Conservation (phyloP, 2,797 vertebrate species). For the Loriculus beryllinus region DNA sequence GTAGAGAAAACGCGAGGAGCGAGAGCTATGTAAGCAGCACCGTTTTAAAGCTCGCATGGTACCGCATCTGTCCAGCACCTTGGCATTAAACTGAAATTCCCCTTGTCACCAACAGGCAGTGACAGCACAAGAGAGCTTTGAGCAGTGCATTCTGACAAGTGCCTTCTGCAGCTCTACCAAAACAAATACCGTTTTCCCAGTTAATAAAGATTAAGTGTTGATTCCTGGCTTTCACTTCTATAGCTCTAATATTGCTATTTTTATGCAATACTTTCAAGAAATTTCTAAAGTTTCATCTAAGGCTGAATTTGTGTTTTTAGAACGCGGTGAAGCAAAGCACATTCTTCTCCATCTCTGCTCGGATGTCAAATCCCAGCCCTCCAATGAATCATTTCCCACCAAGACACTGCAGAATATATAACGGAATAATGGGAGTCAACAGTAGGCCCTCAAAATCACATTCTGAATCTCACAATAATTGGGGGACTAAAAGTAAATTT, state of each 20-base stretch:
- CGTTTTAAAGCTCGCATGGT: no score
- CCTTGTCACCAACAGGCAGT: not conserved
- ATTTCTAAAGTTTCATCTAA: not conserved
- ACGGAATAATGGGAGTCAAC: not conserved
- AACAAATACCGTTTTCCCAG: not conserved
- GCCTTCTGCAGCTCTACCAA: not conserved
- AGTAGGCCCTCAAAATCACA: not conserved
- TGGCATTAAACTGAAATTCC: not conserved
- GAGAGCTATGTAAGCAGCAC: no score
- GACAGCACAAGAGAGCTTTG: not conserved
- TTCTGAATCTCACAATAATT: not conserved
- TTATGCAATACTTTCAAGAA: not conserved
- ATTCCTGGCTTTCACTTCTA: not conserved
- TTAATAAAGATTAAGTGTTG: not conserved
- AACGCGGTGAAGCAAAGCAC: not conserved
- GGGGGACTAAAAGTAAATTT: constrained; percentile 28
- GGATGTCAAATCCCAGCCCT: not conserved
- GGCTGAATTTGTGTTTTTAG: not conserved
- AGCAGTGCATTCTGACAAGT: not conserved
- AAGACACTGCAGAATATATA: not conserved
- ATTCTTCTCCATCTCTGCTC: not conserved
- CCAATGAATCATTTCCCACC: not conserved
- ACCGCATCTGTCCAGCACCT: not conserved
- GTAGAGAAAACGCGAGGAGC: no score
- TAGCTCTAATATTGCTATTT: not conserved